Evolutionary conservation across 1,140 invertebrate species (phyloP).

Genomic region (Papilio polyxenes): DNA sequence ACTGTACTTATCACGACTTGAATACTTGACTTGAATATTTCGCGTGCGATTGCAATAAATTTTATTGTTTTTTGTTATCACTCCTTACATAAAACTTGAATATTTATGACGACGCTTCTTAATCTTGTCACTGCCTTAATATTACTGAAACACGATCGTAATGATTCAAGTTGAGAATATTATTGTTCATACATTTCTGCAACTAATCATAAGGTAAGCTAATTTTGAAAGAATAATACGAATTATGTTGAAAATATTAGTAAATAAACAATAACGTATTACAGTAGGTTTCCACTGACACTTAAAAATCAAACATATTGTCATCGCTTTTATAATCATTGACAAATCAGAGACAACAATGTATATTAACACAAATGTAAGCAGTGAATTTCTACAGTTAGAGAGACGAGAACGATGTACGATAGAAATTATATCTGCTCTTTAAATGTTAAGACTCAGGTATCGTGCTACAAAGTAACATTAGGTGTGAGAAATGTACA

Average conservation of each 20-base stretch:
- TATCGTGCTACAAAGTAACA: not conserved
- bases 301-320: too few species aligned
- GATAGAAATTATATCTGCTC: not conserved
- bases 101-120: not conserved
- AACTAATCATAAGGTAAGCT: not conserved
- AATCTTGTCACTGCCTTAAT: not conserved
- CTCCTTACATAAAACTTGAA: slow-evolving; percentile 9
- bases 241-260: too few species aligned
- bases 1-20: slow-evolving; percentile 19
- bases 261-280: too few species aligned
- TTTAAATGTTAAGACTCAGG: not conserved
- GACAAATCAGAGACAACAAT: too few species aligned
- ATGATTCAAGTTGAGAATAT: not conserved
- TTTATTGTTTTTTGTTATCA: slow-evolving; percentile 28
- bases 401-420: too few species aligned
- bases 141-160: not conserved
- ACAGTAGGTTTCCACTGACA: too few species aligned
- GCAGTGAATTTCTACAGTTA: too few species aligned
- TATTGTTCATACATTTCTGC: not conserved
- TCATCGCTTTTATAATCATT: too few species aligned
- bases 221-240: not conserved
- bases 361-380: too few species aligned
- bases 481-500: not conserved
- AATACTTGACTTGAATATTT: slow-evolving; percentile 27
- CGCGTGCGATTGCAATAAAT: slow-evolving; percentile 31